A percentile compares a stretch with the other conserved stretches of the same genome.
Evolutionary conservation across 1,140 invertebrate species (phyloP).

Genomic region (Drosophila mauritiana): DNA sequence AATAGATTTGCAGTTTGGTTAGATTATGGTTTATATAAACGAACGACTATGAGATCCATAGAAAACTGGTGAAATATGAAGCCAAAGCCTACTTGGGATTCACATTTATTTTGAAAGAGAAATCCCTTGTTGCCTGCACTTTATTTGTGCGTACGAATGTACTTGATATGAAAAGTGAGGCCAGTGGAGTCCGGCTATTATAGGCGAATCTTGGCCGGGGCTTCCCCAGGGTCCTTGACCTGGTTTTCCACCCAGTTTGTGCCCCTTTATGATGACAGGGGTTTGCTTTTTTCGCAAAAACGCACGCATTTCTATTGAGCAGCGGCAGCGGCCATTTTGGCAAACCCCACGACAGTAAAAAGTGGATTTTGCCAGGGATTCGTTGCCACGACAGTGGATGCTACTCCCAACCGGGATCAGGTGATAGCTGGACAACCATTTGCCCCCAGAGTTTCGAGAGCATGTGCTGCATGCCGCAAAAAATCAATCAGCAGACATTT

Average conservation of each 20-base stretch:
- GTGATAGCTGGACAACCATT: not conserved
- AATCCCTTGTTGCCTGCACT: too few relatives aligned
- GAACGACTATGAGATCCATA: not conserved
- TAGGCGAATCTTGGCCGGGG: slow-evolving; percentile 5
- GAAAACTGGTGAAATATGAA: not conserved
- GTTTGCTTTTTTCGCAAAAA: slow-evolving; percentile 20
- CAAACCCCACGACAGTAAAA: slow-evolving; percentile 38
- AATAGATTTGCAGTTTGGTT: not conserved
- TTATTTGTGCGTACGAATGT: not conserved
- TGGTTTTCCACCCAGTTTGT: slow-evolving; percentile 7
- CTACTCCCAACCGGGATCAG: not conserved
- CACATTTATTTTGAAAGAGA: too few relatives aligned
- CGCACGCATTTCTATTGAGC: slow-evolving; percentile 37
- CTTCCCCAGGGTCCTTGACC: slow-evolving; percentile 35
- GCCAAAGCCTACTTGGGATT: too few relatives aligned
- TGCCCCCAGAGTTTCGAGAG: not conserved
- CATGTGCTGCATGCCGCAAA: slow-evolving; percentile 56
- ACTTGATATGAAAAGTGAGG: not conserved
- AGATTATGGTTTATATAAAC: too few relatives aligned
- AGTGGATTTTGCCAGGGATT: not conserved
- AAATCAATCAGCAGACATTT: slow-evolving; percentile 80
- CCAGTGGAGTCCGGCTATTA: not conserved
- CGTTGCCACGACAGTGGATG: not conserved
- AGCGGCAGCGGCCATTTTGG: slow-evolving; percentile 74
- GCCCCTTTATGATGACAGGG: slow-evolving; percentile 9